A percentile compares a stretch with the other conserved stretches of the same genome.
Conservation (phyloP, 1,140 invertebrate species). For the Stenopsyche tienmushanensis region DNA sequence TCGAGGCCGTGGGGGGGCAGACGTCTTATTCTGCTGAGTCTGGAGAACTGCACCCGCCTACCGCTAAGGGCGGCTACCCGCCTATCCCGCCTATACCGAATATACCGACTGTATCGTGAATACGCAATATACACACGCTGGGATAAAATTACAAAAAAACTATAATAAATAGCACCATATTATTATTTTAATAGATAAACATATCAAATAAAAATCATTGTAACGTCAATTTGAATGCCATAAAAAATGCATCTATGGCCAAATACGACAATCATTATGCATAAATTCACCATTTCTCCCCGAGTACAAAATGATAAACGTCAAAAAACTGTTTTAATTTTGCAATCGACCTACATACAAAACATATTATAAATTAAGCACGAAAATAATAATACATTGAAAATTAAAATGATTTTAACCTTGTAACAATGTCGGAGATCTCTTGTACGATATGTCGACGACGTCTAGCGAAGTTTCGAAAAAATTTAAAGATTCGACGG, state of each 20-base stretch:
- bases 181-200: neutral
- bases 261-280: neutral
- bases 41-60: constrained; percentile 18
- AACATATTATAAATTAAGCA: too few relatives aligned
- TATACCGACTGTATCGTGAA: neutral
- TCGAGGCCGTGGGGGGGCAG: constrained; percentile 12
- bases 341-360: too few relatives aligned
- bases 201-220: neutral
- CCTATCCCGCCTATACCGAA: neutral
- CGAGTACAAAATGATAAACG: neutral
- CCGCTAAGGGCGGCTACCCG: neutral
- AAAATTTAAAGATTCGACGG: too few relatives aligned
- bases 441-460: too few relatives aligned
- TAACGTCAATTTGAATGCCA: neutral
- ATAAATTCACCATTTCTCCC: too few relatives aligned
- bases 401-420: too few relatives aligned
- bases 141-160: neutral
- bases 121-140: neutral
- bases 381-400: too few relatives aligned
- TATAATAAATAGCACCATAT: neutral
- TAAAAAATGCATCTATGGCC: neutral
- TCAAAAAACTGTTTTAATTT: too few relatives aligned
- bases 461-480: too few relatives aligned
- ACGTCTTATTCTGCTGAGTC: constrained; percentile 39
- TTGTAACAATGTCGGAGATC: too few relatives aligned